Percentiles rank a stretch among this genome's conserved stretches.
Evolutionary conservation across 2,113 vertebrate species (phyloP).

Genomic region (Mesoclemmys tuberculata): DNA sequence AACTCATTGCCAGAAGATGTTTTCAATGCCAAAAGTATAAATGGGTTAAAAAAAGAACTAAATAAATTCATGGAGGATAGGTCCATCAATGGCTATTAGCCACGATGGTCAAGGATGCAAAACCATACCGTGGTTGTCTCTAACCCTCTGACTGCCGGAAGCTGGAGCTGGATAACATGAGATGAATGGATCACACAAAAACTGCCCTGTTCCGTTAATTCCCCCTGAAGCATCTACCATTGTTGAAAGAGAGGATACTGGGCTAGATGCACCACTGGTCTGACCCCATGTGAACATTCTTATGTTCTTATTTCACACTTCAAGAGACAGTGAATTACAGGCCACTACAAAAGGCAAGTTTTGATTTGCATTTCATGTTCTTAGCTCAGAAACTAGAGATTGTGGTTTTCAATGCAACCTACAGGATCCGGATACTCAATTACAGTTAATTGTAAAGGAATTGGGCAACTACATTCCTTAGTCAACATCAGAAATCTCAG

Average conservation of each 20-base stretch:
- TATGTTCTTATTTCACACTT: background rate
- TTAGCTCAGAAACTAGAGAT: background rate
- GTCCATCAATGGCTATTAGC: background rate
- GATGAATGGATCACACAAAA: background rate
- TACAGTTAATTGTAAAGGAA: background rate
- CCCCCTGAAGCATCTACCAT: background rate
- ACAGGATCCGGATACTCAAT: background rate
- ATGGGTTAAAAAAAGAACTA: background rate
- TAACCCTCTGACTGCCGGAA: background rate
- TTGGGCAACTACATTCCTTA: background rate
- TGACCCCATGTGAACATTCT: background rate
- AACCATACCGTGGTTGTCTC: background rate
- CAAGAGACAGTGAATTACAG: background rate
- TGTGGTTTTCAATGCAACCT: background rate
- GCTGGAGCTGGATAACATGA: background rate
- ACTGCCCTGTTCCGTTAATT: background rate
- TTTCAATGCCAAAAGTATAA: background rate
- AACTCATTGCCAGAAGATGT: background rate
- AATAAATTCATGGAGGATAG: too few species aligned
- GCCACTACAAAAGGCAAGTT: background rate
- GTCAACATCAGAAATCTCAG: background rate
- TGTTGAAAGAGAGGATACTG: background rate
- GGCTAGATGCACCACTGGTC: background rate
- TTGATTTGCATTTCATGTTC: background rate
- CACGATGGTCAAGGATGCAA: background rate